Evolutionary conservation across 2,888 invertebrate species (phyloP).

Genomic region (Drosophila ochracea): DNA sequence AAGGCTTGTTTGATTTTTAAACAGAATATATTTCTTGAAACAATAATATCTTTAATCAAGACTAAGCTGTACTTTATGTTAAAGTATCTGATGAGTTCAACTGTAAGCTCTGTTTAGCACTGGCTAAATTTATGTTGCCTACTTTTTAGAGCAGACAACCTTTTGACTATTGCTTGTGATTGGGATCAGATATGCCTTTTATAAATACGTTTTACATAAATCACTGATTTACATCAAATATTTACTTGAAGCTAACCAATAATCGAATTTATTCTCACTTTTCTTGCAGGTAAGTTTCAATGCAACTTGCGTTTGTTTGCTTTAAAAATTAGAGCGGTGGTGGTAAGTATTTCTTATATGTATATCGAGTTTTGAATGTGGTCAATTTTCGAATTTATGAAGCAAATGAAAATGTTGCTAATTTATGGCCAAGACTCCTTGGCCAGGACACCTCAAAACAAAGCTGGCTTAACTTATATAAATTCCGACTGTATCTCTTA

Average conservation of each 20-base stretch:
- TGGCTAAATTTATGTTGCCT: constrained; percentile 16
- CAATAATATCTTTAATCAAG: not conserved
- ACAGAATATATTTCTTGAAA: not conserved
- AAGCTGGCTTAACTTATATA: constrained; percentile 56
- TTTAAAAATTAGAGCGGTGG: constrained; percentile 2
- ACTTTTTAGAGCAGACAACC: constrained; percentile 20
- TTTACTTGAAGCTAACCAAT: constrained; percentile 25
- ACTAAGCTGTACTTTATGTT: not conserved
- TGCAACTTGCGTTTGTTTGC: constrained; percentile 25
- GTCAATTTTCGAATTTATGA: constrained; percentile 58
- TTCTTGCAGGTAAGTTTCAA: constrained; percentile 67
- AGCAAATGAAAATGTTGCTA: constrained; percentile 70
- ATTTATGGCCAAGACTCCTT: constrained; percentile 65
- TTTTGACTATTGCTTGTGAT: constrained; percentile 1
- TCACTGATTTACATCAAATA: constrained; percentile 28
- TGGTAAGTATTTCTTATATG: constrained; percentile 63
- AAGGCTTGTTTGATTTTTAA: not conserved
- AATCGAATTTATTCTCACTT: constrained; percentile 31
- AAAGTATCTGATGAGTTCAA: no score
- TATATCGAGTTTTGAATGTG: constrained; percentile 10
- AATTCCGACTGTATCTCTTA: constrained; percentile 43
- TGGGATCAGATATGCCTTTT: not conserved
- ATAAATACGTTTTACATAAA: constrained; percentile 33
- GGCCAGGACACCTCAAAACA: constrained; percentile 71
- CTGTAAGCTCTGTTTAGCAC: not conserved